Evolutionary conservation across 2,888 invertebrate species (phyloP), one percentile per base, ranked within the genome.

Genomic region (Sclerodermus sp.): DNA sequence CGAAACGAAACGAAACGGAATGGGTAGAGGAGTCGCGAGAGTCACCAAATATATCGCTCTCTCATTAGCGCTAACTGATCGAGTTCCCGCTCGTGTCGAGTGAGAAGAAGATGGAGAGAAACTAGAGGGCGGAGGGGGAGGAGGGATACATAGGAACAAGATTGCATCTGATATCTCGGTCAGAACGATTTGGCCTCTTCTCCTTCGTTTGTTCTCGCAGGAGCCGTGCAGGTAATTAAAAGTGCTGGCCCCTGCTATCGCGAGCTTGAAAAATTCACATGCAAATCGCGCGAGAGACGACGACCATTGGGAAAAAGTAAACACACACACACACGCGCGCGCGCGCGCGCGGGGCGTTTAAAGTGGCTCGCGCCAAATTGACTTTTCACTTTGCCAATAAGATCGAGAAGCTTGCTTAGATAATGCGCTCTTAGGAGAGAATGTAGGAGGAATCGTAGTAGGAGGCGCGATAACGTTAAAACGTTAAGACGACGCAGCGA

Each of bases 61-160:
- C n/a, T 68, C 67, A 68, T 68, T 68, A 68, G 66, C 58, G 61
- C 62, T 68, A 67, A 68, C 67, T 67, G 68, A 68, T 68, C 23
- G 23, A 23, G 23, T 23, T 23, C 51, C 49, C 45, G 49, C 46
- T 9, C 30, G 34, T 45, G 40, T 37, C 32, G 32, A 42, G 45
- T 29, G 41, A 9, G 36, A 46, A 50, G 47, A 50, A 51, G 41
- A 32, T 17, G 31, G 16, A 8, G 30, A 12, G 39, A 42, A 45
- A 42, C n/a, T n/a, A n/a, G 23, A 8, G 23, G 23, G 23, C 4
- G 23, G 23, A 8, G 23, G 23, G 23, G 8, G 23, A 23, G 23
- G 23, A 23, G 23, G 8, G 23, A 5, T 23, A 23, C 23, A 23
- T n/a, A n/a, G n/a, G n/a, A n/a, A 8, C 23, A 23, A 52, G 58